A percentile compares a stretch with the other conserved stretches of the same genome.
Evolutionary conservation across 2,113 vertebrate species (phyloP).

Genomic region (Rissa tridactyla): DNA sequence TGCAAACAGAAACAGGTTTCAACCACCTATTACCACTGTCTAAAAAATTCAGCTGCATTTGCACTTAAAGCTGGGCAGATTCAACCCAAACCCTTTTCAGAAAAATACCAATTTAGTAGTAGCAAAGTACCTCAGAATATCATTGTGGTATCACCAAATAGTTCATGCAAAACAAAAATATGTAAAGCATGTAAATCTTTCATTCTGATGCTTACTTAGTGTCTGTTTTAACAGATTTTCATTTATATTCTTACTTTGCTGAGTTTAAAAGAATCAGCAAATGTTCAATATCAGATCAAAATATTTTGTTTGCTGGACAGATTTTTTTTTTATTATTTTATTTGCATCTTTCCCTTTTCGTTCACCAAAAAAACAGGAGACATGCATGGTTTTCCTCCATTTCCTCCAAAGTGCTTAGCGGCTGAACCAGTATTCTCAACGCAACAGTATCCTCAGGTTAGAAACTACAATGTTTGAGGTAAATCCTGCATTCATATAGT

Average conservation of each 20-base stretch:
- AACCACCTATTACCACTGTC: neutral
- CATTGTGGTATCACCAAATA: neutral
- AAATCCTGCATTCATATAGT: neutral
- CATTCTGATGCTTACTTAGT: neutral
- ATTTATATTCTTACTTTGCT: neutral
- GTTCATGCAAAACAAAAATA: neutral
- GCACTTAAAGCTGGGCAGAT: neutral
- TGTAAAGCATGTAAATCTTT: neutral
- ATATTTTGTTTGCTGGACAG: neutral
- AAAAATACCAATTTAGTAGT: neutral
- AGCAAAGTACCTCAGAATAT: neutral
- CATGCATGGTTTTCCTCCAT: neutral
- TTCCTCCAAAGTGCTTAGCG: neutral
- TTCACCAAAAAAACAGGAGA: neutral
- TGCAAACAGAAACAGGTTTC: neutral
- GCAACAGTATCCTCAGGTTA: neutral
- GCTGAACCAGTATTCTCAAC: neutral
- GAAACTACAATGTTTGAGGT: neutral
- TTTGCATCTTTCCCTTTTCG: neutral
- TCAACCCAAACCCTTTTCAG: neutral
- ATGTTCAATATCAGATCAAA: neutral
- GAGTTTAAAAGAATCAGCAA: neutral
- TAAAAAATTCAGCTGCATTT: neutral
- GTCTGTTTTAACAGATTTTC: neutral
- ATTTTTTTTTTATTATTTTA: neutral